Conservation (phyloP, 2,888 invertebrate genomes). For the Strigamia crassipes region DNA sequence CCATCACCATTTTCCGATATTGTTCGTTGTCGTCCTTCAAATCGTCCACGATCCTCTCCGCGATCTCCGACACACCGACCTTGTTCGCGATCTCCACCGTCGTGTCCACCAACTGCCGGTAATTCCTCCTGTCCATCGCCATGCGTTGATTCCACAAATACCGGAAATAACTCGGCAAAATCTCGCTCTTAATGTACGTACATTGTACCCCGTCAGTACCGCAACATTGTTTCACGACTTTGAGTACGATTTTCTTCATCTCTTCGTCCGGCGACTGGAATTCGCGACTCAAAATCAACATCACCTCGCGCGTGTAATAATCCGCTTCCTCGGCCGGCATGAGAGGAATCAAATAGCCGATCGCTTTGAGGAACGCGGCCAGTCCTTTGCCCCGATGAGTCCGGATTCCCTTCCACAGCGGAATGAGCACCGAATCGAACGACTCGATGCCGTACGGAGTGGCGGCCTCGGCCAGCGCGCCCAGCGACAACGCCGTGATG, state of each 20-base stretch:
- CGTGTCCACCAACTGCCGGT: constrained; percentile 96
- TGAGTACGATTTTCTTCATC: constrained; percentile 99
- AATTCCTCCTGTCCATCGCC: constrained; percentile 97
- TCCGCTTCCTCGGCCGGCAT: constrained; percentile 99
- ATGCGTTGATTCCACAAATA: constrained; percentile 99
- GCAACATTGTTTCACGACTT: constrained; percentile 99
- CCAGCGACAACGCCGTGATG: constrained; percentile 96
- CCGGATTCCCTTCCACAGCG: constrained; percentile 98
- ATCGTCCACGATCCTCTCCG: constrained; percentile 97
- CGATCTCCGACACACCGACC: constrained; percentile 99
- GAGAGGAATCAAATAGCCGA: constrained; percentile 97
- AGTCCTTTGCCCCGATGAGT: constrained; percentile 77
- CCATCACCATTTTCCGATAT: constrained; percentile 99
- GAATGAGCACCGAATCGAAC: constrained; percentile 98
- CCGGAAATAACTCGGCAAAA: constrained; percentile 96
- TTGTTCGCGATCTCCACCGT: constrained; percentile 99
- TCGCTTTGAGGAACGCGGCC: constrained; percentile 97
- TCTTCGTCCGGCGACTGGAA: constrained; percentile 99
- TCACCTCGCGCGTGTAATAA: constrained; percentile 98
- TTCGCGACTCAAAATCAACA: constrained; percentile 97
- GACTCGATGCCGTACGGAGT: constrained; percentile 99
- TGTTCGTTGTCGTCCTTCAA: constrained; percentile 99
- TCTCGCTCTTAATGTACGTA: constrained; percentile 99
- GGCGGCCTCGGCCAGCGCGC: constrained; percentile 97
- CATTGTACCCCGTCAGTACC: constrained; percentile 99